These are phyloP conservation scores for Drosophila ironensis DNA, from an alignment of 1,140 invertebrate genomes.

Conservation along the genomic window DNA sequence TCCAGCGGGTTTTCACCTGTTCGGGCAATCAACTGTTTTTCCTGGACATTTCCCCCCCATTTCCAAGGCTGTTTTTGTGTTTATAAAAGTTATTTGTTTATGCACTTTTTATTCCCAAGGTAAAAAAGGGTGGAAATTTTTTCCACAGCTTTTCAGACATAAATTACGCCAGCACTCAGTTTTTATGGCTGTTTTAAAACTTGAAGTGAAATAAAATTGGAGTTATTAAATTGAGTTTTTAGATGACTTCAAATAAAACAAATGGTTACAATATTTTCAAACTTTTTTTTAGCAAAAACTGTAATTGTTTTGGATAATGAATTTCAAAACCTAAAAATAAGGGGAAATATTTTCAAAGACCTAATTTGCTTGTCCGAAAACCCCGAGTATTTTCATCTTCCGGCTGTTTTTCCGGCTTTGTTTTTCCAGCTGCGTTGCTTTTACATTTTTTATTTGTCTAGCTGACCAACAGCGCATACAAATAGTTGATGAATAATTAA, in stretches of 20 bases:
- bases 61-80: conserved; percentile 16
- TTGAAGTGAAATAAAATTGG: neutral
- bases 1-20: conserved; percentile 34
- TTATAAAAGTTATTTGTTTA: conserved; percentile 52
- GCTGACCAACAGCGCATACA: conserved; percentile 47
- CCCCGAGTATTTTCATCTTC: no score
- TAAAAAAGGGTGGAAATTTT: neutral
- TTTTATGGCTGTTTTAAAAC: conserved; percentile 6
- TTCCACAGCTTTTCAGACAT: neutral
- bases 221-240: neutral
- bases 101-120: conserved; percentile 32
- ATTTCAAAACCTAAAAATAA: no score
- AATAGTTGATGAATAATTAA: conserved; percentile 70
- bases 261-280: no score
- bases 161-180: neutral
- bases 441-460: conserved; percentile 50
- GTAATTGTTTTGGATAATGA: no score
- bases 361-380: no score
- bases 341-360: no score
- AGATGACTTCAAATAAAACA: conserved; percentile 2
- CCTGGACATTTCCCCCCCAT: neutral
- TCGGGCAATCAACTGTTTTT: conserved; percentile 54
- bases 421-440: neutral
- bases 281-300: no score
- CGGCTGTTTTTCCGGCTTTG: conserved; percentile 1